These are phyloP conservation scores for Enteromius viviparus DNA, from an alignment of 2,797 vertebrate species.

Conservation along the genomic window DNA sequence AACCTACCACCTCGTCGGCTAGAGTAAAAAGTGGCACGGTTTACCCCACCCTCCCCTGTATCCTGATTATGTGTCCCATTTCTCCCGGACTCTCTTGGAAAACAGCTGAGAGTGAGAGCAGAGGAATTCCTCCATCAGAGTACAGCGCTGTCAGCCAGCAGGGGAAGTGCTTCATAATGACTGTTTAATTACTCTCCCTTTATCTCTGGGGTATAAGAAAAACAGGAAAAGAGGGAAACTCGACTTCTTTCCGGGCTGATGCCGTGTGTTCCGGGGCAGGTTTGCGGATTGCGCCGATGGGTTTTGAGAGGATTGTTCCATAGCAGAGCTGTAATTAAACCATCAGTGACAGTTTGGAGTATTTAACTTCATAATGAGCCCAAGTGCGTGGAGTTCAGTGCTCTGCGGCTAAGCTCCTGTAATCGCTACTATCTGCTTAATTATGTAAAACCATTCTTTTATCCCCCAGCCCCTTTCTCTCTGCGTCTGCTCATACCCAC, in stretches of 20 bases:
- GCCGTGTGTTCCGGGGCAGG: conserved; percentile 63
- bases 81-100: not conserved
- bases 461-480: conserved; percentile 69
- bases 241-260: conserved; percentile 50
- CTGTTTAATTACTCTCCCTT: conserved; percentile 63
- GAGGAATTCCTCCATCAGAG: conserved; percentile 31
- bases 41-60: not conserved
- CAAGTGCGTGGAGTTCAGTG: conserved; percentile 74
- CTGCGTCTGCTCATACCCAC: conserved; percentile 48
- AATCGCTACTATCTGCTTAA: conserved; percentile 83
- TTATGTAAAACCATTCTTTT: conserved; percentile 82
- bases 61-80: not conserved
- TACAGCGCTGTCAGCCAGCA: conserved; percentile 35
- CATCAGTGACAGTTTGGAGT: conserved; percentile 79
- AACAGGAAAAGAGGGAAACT: conserved; percentile 21
- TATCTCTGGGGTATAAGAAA: conserved; percentile 51
- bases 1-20: not conserved
- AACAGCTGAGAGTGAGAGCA: conserved; percentile 29
- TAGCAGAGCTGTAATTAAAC: conserved; percentile 78
- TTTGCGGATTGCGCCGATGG: conserved; percentile 67
- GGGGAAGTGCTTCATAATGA: conserved; percentile 51
- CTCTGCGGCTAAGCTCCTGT: conserved; percentile 78
- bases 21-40: not conserved
- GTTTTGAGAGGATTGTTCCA: conserved; percentile 73
- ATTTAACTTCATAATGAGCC: conserved; percentile 82